A percentile compares a stretch with the other conserved stretches of the same genome.
These are phyloP conservation scores for Pygoscelis antarcticus DNA, from an alignment of 2,113 vertebrate genomes.

Conservation along the genomic window DNA sequence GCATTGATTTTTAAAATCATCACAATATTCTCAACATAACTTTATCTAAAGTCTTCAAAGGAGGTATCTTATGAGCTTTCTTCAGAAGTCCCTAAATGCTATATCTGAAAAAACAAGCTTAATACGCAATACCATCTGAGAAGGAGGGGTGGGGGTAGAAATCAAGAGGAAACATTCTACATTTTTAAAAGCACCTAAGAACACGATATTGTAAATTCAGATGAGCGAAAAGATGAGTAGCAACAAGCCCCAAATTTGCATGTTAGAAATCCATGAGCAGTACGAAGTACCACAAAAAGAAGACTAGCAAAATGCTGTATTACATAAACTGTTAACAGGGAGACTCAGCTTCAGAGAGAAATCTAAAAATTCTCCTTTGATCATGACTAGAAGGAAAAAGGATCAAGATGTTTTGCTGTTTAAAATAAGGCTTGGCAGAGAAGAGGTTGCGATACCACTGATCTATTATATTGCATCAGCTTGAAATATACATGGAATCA, in stretches of 20 bases:
- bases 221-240: neutral
- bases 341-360: neutral
- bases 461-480: neutral
- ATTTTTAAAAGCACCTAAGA: neutral
- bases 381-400: neutral
- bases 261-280: neutral
- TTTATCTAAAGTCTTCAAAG: neutral
- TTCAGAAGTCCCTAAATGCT: neutral
- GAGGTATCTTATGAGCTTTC: neutral
- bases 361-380: constrained; percentile 16
- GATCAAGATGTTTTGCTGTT: neutral
- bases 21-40: neutral
- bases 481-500: neutral
- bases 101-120: neutral
- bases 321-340: neutral
- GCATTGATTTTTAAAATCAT: neutral
- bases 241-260: neutral
- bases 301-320: neutral
- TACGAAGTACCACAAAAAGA: constrained; percentile 3
- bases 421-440: constrained; percentile 8
- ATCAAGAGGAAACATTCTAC: neutral
- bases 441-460: neutral
- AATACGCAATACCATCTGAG: neutral
- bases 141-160: neutral
- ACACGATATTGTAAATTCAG: neutral